Percentiles rank a stretch among this genome's conserved stretches.
These are phyloP conservation scores for Stichopus horrens DNA, from an alignment of 53 echinoderm and acorn worm genomes.

Conservation along the genomic window DNA sequence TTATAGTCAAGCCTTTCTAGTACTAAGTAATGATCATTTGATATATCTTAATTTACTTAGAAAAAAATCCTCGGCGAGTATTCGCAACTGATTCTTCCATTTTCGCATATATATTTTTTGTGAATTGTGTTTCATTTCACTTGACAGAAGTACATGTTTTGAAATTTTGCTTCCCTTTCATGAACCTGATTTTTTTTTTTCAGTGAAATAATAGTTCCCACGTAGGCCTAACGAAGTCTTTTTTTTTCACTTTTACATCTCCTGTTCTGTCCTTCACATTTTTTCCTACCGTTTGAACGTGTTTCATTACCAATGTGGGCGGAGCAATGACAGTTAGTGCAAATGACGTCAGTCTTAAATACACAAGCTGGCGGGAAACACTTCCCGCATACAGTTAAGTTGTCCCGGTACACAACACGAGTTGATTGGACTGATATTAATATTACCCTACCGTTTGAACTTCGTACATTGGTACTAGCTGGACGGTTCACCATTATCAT, in stretches of 20 bases:
- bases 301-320: conserved; percentile 7
- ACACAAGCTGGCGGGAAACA: conserved; percentile 45
- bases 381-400: neutral
- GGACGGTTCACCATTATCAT: neutral
- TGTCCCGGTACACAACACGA: neutral
- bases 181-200: neutral
- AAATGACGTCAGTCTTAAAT: conserved; percentile 34
- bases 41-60: no score
- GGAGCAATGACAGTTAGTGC: conserved; percentile 4
- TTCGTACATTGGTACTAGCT: conserved; percentile 4
- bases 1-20: no score
- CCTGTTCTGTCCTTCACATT: neutral
- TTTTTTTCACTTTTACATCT: neutral
- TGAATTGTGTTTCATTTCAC: neutral
- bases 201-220: neutral
- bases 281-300: neutral
- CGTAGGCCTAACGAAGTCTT: neutral
- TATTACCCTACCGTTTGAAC: conserved; percentile 2
- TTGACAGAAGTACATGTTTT: neutral
- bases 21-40: no score
- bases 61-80: no score
- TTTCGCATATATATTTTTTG: neutral
- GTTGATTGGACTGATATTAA: conserved; percentile 8
- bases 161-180: neutral
- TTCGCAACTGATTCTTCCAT: no score